Conservation (phyloP, 2,113 vertebrate species). For the Sapayoa aenigma region DNA sequence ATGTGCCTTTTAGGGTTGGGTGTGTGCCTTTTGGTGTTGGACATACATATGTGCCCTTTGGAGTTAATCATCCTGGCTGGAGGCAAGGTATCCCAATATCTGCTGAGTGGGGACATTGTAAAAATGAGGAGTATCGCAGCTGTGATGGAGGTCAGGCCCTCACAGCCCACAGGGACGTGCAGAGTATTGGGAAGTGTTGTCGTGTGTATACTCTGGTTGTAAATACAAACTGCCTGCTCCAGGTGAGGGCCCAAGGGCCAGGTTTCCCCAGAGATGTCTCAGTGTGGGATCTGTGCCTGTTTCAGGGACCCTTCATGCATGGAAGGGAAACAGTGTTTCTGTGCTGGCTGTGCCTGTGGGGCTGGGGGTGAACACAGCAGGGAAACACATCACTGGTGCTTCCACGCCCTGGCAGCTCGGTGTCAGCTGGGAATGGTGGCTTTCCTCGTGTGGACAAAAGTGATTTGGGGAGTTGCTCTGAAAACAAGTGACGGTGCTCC, state of each 20-base stretch:
- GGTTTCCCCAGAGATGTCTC: not conserved
- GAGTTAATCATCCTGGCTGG: not conserved
- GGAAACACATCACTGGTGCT: accelerated
- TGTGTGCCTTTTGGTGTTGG: not conserved
- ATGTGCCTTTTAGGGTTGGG: no score
- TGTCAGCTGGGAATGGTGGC: not conserved
- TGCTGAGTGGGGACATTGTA: not conserved
- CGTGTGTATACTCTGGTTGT: not conserved
- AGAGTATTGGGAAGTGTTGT: no score
- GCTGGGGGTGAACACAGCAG: not conserved
- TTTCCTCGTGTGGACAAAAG: not conserved
- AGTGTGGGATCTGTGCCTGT: not conserved
- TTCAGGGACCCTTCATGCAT: not conserved
- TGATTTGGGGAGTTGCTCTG: not conserved
- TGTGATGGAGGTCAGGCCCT: not conserved
- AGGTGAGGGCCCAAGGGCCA: not conserved
- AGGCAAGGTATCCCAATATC: no score
- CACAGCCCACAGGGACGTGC: accelerated
- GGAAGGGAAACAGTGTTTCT: accelerated
- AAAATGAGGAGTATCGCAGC: not conserved
- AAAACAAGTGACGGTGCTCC: not conserved
- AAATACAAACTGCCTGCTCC: not conserved
- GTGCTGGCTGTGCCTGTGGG: not conserved
- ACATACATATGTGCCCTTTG: accelerated
- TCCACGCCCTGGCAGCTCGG: accelerated